Evolutionary conservation across 2,888 invertebrate species (phyloP).

Genomic region (Rhingia campestris): DNA sequence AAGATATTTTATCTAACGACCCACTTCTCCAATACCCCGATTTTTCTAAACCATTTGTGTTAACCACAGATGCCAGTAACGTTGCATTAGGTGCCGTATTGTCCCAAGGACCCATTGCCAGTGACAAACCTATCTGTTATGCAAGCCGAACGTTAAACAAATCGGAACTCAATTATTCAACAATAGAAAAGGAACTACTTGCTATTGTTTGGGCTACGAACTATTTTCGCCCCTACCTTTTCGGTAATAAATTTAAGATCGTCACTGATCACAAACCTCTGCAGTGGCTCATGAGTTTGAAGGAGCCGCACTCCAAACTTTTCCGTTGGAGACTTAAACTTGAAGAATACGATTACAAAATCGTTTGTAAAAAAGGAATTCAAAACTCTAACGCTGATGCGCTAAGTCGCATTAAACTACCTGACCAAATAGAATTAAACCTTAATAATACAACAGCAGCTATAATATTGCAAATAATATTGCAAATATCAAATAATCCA

Average conservation of each 20-base stretch:
- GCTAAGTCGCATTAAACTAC: neutral
- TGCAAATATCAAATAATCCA: neutral
- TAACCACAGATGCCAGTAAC: slow-evolving; percentile 32
- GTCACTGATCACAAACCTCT: neutral
- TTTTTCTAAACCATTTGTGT: slow-evolving; percentile 28
- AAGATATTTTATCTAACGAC: slow-evolving; percentile 22
- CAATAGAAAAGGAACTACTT: slow-evolving; percentile 76
- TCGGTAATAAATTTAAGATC: neutral
- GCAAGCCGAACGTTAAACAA: slow-evolving; percentile 74
- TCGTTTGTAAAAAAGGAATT: neutral
- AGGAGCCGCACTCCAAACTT: neutral
- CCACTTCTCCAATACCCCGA: slow-evolving; percentile 28
- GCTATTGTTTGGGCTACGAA: slow-evolving; percentile 73
- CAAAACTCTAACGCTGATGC: neutral
- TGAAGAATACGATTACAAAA: neutral
- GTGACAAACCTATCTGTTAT: slow-evolving; percentile 75
- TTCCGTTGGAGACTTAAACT: neutral
- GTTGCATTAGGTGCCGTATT: slow-evolving; percentile 7
- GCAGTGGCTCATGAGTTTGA: neutral
- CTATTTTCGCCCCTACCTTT: neutral
- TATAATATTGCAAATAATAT: slow-evolving; percentile 1
- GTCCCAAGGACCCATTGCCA: slow-evolving; percentile 10
- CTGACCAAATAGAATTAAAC: neutral
- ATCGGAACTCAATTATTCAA: slow-evolving; percentile 70
- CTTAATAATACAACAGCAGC: neutral